A percentile compares a stretch with the other conserved stretches of the same genome.
These are phyloP conservation scores for Rhincodon typus DNA, from an alignment of 2,797 vertebrate species.

Conservation along the genomic window DNA sequence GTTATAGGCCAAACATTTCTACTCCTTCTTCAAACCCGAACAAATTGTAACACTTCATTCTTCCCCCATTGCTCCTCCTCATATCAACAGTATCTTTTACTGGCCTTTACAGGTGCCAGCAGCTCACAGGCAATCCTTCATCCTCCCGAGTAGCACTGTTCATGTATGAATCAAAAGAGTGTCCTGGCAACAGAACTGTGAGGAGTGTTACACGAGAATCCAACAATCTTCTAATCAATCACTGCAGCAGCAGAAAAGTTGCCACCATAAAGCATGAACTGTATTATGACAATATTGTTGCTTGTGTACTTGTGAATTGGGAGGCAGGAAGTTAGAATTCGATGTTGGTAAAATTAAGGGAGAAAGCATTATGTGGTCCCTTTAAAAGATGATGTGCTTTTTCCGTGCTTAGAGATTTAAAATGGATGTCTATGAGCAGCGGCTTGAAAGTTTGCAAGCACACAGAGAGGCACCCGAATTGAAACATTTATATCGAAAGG, in stretches of 20 bases:
- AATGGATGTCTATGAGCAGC: too few species aligned
- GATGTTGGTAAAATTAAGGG: too few species aligned
- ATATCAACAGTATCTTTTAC: background rate
- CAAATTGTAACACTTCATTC: background rate
- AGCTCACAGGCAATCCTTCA: background rate
- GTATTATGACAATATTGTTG: background rate
- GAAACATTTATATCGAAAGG: too few species aligned
- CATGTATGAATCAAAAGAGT: background rate
- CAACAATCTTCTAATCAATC: background rate
- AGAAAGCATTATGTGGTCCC: too few species aligned
- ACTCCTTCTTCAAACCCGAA: background rate
- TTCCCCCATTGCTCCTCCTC: background rate
- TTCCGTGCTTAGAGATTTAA: too few species aligned
- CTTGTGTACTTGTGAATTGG: too few species aligned
- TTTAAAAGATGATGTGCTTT: too few species aligned
- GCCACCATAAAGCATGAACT: background rate
- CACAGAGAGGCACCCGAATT: too few species aligned
- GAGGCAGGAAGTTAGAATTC: too few species aligned
- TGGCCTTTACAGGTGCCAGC: background rate
- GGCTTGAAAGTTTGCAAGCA: too few species aligned
- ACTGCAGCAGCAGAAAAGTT: background rate
- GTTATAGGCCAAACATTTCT: background rate
- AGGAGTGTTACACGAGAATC: background rate
- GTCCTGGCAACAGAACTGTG: background rate
- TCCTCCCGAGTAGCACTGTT: background rate